Evolutionary conservation across 2,888 invertebrate genomes (phyloP).

Genomic region (Spisula solida): DNA sequence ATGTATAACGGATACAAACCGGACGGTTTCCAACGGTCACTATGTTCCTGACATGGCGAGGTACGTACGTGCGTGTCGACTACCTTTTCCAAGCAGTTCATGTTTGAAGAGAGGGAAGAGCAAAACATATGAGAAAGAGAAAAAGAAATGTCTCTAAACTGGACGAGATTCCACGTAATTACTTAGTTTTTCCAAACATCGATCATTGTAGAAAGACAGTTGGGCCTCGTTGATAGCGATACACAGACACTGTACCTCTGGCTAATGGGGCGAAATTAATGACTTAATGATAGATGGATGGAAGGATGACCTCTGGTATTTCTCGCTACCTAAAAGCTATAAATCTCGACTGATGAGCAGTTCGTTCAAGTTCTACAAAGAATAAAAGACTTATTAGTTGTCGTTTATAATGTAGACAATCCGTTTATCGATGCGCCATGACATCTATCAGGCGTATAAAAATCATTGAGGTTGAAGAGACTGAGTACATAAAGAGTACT

Average conservation of each 20-base stretch:
- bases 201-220: slow-evolving; percentile 5
- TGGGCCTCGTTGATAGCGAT: background rate
- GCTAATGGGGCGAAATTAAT: slow-evolving; percentile 16
- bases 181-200: slow-evolving; percentile 11
- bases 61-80: no score
- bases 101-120: background rate
- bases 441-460: no score
- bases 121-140: background rate
- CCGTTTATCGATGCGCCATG: background rate
- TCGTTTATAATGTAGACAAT: background rate
- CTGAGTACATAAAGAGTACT: no score
- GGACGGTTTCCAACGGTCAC: no score
- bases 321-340: background rate
- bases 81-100: background rate
- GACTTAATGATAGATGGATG: background rate
- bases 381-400: background rate
- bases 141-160: background rate
- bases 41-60: no score
- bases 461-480: no score
- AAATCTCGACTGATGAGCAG: slow-evolving; percentile 5
- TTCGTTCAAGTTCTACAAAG: background rate
- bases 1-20: no score
- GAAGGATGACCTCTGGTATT: background rate
- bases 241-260: background rate
- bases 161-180: background rate